Base-by-base conservation (phyloP, 2,113 vertebrate genomes). In the Pungitius pungitius region DNA sequence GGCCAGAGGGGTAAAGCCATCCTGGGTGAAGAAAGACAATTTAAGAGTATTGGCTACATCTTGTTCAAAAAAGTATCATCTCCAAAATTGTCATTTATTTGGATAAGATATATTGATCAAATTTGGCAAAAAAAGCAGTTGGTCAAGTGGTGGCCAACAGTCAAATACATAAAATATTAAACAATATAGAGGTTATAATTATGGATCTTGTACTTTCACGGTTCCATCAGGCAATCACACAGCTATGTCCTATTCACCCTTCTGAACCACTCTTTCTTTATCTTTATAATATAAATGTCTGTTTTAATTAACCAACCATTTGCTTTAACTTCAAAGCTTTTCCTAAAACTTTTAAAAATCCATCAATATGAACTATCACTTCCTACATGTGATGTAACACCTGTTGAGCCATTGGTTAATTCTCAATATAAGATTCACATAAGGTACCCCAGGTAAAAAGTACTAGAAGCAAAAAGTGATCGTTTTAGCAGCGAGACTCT, bases 1-100 rank as follows among this genome's bases (percentile, higher is more conserved):
- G 27, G 97, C 98, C 27, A 99, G 91, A 1, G 98, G 98, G 24
- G 98, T 99, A 85, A 99, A 99, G 68, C 98, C 98, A 1, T 99
- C 98, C 98, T 99, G 65, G 24, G 56, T 1, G 30, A 27, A 51
- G 1, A 13, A 35, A 24, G 35, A 59, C 2, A 17, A 18, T 24
- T 45, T 10, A 24, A 39, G 2, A 49, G 37, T 6, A 33, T 59
- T 12, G 30, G 20, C 1, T 8, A 51, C 18, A 49, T 56, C 2
- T 33, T 0, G 0, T 27, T 30, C 24, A 13, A 59, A 27, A 59
- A 40, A 22, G 3, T n/a, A 13, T 56, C 2, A 15, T 24, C 13
- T 60, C n/a, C 13, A 60, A 24, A 24, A 1, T 1, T 24, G 11
- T 24, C 1, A 60, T 1, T 60, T 1, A 18, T 35, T 57, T 60